Base-by-base conservation (phyloP, 1,140 invertebrate genomes). In the Drosophila chauvacae region DNA sequence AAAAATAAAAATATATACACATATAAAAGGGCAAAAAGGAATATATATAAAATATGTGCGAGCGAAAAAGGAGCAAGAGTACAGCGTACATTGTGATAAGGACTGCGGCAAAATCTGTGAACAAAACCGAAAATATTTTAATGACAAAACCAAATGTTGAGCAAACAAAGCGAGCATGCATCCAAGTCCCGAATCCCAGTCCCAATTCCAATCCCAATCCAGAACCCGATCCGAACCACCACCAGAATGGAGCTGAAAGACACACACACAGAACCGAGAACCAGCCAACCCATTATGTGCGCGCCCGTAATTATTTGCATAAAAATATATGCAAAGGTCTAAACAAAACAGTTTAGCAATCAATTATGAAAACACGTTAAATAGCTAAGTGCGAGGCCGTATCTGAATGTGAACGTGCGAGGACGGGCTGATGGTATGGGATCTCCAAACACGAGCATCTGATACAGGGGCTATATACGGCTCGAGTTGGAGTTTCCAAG, bases 341-440 rank as follows among this genome's bases (percentile, higher is more conserved):
- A 88, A 88, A 88, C 85, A 88, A 88, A 88, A 88, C 85, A 88
- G 85, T 88, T 88, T 88, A 88, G 85, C 85, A 88, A 88, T 88
- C 85, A 88, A 88, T 88, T 88, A 88, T 88, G 85, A 88, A 88
- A 88, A 88, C 85, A 88, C 85, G 85, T 85, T 90, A 88, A 88
- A 88, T 90, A 90, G 85, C 81, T 74, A 80, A 85, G 81, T 75
- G 85, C 85, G 81, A 88, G 76, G 83, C 77, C 85, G 70, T 73
- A 77, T 79, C 80, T 70, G 72, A 74, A 61, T 72, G 69, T 48
- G 68, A 61, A 35, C 35, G 58, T 60, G 48, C 80, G 79, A 57
- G 28, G 37, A 45, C 14, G 14, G 23, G 47, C 18, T 18, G 39
- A 16, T 23, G 59, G 66, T n/a, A 41, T 35, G 53, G 60, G 35